Evolutionary conservation across 1,140 invertebrate species (phyloP), one percentile per base, ranked within the genome.

Genomic region (Drosophila tristis): DNA sequence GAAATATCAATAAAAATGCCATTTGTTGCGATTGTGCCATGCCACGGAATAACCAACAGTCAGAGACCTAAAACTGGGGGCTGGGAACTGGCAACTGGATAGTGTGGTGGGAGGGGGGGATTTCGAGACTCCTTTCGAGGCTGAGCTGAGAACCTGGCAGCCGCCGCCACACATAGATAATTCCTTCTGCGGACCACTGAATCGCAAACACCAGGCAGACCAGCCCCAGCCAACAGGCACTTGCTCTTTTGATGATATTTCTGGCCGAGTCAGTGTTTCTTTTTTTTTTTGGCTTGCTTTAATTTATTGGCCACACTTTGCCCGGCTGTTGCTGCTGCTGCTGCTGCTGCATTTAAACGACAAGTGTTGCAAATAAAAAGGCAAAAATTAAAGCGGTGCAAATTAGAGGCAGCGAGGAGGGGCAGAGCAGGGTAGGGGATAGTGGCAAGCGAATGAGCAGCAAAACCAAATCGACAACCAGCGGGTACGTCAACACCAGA

Each of bases 1-100:
- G 84, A 87, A 87, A 90, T 87, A 87, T 87, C 84, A 87, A 87
- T 87, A 87, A 87, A 87, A 87, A 87, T 87, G 84, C 84, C 84
- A 87, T 87, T 87, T 87, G 84, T 84, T 84, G 74, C 70, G 82
- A 86, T 86, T 86, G 78, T 72, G 71, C 50, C 55, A 59, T 53
- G 74, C 67, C 84, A 87, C 76, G 75, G 80, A 75, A 49, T 39
- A 39, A 13, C 35, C 35, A 13, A 39, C 35, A 39, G 35, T 50
- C 44, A 64, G 26, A 50, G 65, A 61, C 49, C 35, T 20, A 66
- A 16, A 23, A 55, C 44, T 29, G 47, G 65, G 31, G 56, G 58
- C 31, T 9, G 29, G 23, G 23, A 4, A 23, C 23, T 23, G 23
- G 23, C 23, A 25, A 44, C 31, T 31, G 54, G 42, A 60, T 16